Evolutionary conservation across 2,797 vertebrate species (phyloP).

Genomic region (Acestrorhynchus altus): DNA sequence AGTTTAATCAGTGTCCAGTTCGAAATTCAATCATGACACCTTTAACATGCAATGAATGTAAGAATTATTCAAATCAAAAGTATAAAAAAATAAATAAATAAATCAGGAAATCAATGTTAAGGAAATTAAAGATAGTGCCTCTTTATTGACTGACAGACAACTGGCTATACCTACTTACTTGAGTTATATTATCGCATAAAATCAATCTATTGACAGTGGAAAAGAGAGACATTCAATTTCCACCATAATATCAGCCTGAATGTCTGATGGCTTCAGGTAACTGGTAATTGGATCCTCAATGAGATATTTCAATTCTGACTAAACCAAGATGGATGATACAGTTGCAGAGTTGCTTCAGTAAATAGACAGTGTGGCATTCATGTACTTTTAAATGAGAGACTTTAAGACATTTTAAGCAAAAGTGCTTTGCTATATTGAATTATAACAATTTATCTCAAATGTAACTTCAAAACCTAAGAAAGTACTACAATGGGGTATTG

Average conservation of each 20-base stretch:
- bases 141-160: neutral
- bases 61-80: conserved; percentile 52
- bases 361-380: neutral
- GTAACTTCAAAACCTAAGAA: too few species aligned
- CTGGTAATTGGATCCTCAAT: too few species aligned
- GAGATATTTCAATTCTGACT: neutral
- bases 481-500: neutral
- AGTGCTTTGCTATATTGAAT: neutral
- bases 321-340: neutral
- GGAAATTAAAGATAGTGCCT: neutral
- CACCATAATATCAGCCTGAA: neutral
- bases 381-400: neutral
- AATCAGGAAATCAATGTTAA: conserved; percentile 40
- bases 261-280: neutral
- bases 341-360: neutral
- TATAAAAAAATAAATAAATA: conserved; percentile 53
- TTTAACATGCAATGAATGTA: conserved; percentile 77
- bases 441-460: neutral
- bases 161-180: neutral
- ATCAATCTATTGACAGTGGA: neutral
- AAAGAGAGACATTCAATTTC: too few species aligned
- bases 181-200: too few species aligned
- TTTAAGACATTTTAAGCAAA: neutral
- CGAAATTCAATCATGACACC: conserved; percentile 62
- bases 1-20: conserved; percentile 26